Conservation (phyloP, 2,888 invertebrate genomes). For the Lepeophtheirus nordmannii region DNA sequence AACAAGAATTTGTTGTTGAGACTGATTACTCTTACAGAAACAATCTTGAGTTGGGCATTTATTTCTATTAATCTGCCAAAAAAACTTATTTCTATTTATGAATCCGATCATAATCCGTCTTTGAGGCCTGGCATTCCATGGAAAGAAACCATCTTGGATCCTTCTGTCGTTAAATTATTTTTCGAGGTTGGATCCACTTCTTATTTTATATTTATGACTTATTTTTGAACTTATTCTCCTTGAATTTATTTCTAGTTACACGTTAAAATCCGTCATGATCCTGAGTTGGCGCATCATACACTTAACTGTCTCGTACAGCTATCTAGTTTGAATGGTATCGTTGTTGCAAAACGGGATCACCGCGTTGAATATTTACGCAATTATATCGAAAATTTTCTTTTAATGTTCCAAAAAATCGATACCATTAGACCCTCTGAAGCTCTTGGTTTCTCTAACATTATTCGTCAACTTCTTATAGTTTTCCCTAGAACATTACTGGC, state of each 20-base stretch:
- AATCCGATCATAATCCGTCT: conserved; percentile 44
- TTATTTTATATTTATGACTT: neutral
- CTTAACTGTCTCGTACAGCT: conserved; percentile 67
- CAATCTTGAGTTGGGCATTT: conserved; percentile 65
- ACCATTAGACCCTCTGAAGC: conserved; percentile 45
- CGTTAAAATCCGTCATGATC: conserved; percentile 58
- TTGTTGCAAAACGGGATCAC: conserved; percentile 40
- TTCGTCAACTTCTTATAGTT: conserved; percentile 46
- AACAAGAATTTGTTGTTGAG: conserved; percentile 48
- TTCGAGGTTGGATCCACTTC: conserved; percentile 42
- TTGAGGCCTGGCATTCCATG: conserved; percentile 50
- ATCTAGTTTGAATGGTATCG: conserved; percentile 48
- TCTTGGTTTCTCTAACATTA: conserved; percentile 49
- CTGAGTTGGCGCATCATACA: conserved; percentile 57
- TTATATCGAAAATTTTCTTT: conserved; percentile 46
- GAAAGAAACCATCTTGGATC: conserved; percentile 59
- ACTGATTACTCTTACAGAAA: conserved; percentile 59
- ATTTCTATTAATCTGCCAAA: conserved; percentile 42
- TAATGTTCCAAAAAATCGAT: conserved; percentile 38
- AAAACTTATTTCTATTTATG: conserved; percentile 51
- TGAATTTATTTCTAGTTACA: conserved; percentile 42
- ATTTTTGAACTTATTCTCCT: neutral
- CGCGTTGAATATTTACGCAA: conserved; percentile 43
- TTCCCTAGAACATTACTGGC: conserved; percentile 40
- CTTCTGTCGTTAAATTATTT: conserved; percentile 56